Conservation (phyloP, 2,888 invertebrate species). For the Macrosoma leucophasiata region DNA sequence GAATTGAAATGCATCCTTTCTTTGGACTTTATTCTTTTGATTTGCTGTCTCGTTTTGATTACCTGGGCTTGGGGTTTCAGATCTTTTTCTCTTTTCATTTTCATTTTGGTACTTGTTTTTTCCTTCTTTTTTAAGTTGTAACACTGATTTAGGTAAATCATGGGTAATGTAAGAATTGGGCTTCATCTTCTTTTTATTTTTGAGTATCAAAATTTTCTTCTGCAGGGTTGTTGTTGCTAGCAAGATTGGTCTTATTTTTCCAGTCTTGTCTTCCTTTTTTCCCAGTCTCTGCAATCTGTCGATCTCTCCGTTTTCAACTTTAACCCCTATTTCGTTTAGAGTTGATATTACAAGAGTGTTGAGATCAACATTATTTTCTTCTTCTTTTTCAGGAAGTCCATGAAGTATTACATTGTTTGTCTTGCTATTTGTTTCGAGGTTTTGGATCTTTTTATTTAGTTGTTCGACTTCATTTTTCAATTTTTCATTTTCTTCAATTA, state of each 20-base stretch:
- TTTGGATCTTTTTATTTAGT: constrained; percentile 8
- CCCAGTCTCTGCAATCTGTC: too few relatives aligned
- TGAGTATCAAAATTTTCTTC: constrained; percentile 4
- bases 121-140: background rate
- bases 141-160: too few relatives aligned
- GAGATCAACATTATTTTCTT: constrained; percentile 1
- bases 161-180: constrained; percentile 3
- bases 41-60: constrained; percentile 4
- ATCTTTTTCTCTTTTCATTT: too few relatives aligned
- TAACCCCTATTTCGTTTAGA: too few relatives aligned
- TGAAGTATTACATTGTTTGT: constrained; percentile 9
- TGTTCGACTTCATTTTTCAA: constrained; percentile 14
- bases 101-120: background rate
- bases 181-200: constrained; percentile 6
- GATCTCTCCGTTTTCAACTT: too few relatives aligned
- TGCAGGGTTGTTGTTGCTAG: constrained; percentile 4
- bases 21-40: constrained; percentile 2
- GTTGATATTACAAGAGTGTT: background rate
- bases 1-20: constrained; percentile 2
- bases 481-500: constrained; percentile 17
- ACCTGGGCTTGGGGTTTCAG: too few relatives aligned
- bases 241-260: constrained; percentile 6
- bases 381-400: constrained; percentile 4
- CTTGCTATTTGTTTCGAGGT: constrained; percentile 5
- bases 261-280: too few relatives aligned